These are phyloP conservation scores for Elmis aenea DNA, from an alignment of 2,888 invertebrate species.

Conservation along the genomic window DNA sequence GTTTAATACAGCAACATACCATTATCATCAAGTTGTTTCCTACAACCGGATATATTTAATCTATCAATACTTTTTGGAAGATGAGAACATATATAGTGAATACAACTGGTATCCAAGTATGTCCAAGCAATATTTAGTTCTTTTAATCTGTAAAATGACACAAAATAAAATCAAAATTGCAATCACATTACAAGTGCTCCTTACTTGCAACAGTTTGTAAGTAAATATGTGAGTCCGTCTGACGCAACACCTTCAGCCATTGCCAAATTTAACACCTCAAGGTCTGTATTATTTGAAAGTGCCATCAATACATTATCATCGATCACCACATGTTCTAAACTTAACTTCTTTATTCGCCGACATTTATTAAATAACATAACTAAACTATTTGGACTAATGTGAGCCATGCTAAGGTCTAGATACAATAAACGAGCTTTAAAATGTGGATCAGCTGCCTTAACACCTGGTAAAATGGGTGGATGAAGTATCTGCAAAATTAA, in stretches of 20 bases:
- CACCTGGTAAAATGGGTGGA: slow-evolving; percentile 50
- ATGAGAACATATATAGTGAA: slow-evolving; percentile 57
- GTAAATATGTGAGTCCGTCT: slow-evolving; percentile 58
- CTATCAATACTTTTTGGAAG: slow-evolving; percentile 63
- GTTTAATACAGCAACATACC: no score
- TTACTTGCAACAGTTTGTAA: slow-evolving; percentile 57
- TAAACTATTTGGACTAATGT: slow-evolving; percentile 57
- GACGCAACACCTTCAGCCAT: slow-evolving; percentile 71
- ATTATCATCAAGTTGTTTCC: slow-evolving; percentile 67
- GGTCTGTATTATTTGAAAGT: slow-evolving; percentile 60
- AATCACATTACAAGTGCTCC: slow-evolving; percentile 24
- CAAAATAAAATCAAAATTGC: slow-evolving; percentile 4
- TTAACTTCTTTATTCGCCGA: slow-evolving; percentile 70
- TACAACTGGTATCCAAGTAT: slow-evolving; percentile 54
- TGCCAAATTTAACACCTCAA: slow-evolving; percentile 79
- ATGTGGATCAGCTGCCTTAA: slow-evolving; percentile 40
- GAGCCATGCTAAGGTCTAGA: slow-evolving; percentile 80
- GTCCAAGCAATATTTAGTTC: slow-evolving; percentile 85
- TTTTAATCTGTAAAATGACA: slow-evolving; percentile 50
- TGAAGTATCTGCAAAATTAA: slow-evolving; percentile 43
- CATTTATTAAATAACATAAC: slow-evolving; percentile 60
- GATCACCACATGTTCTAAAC: slow-evolving; percentile 72
- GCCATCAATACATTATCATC: slow-evolving; percentile 60
- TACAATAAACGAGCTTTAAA: slow-evolving; percentile 66
- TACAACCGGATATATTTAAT: slow-evolving; percentile 79